Base-by-base conservation (phyloP, 2,113 vertebrate genomes). In the Pogonocichla stellata region DNA sequence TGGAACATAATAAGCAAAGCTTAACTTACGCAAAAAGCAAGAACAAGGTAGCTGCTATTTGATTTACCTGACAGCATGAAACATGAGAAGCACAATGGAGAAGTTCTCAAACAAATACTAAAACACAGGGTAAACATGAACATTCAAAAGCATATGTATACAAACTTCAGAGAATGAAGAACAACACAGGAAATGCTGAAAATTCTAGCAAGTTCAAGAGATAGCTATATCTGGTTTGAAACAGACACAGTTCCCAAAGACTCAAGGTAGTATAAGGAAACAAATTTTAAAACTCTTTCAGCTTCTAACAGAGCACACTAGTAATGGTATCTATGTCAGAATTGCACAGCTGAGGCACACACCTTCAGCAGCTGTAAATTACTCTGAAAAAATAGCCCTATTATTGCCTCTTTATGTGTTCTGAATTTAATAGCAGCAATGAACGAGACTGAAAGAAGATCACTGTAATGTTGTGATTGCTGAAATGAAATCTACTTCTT, bases 401-500 rank as follows among this genome's bases (percentile, higher is more conserved):
- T 75, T 93, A 72, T 36, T 86, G 65, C 36, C 14, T 81, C 33
- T 79, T 74, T 33, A 48, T 53, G 36, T 79, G n/a, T 34, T 88
- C 74, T 69, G 65, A 88, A 79, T 95, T 92, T 89, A 91, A 95
- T 12, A 71, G 86, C n/a, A 91, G 80, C 73, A 84, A 56, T 40
- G 80, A 90, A 71, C 2, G 17, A 71, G 70, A 86, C 65, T 86
- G 83, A 93, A 97, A 93, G 62, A 77, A 92, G 73, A 80, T 83
- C 45, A 77, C 71, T 58, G n/a, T 72, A 86, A 86, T 86, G 75
- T 61, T 90, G 67, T 88, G 71, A 93, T 83, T 88, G 54, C 53
- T 73, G 65, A 65, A 95, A 88, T 82, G 61, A 93, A 92, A 75
- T 47, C 74, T 75, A 61, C 88, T 94, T 95, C 85, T 88, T 79